A percentile compares a stretch with the other conserved stretches of the same genome.
phyloP scores from a whole-genome alignment of 2,113 vertebrate species.

The Rallus limicola region DNA sequence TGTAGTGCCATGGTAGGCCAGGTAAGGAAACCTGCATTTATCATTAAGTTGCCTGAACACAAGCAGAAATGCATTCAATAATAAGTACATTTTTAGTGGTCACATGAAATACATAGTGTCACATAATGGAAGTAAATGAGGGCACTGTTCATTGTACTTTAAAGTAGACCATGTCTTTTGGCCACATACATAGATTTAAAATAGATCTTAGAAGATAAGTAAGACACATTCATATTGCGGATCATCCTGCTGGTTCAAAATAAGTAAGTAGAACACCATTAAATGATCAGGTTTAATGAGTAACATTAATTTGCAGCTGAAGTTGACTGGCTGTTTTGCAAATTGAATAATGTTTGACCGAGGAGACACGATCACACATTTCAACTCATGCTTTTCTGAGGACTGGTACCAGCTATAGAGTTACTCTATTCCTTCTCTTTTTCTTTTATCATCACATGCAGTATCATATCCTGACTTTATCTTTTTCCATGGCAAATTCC shows the following conservation, averaged over 20 bases:
- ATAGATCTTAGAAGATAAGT: not conserved
- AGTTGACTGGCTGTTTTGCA: not conserved
- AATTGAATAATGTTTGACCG: not conserved
- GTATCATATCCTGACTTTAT: not conserved
- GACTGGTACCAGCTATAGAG: not conserved
- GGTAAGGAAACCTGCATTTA: slow-evolving; percentile 23
- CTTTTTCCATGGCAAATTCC: not conserved
- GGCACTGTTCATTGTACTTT: not conserved
- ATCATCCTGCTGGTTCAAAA: not conserved
- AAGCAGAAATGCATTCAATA: not conserved
- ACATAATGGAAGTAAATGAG: not conserved
- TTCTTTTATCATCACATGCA: not conserved
- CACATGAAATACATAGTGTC: not conserved
- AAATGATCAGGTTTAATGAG: not conserved
- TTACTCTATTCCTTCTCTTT: not conserved
- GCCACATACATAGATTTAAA: rapidly evolving
- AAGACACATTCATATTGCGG: not conserved
- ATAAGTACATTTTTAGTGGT: not conserved
- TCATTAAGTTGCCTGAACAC: not conserved
- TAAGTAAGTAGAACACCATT: not conserved
- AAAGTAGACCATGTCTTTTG: not conserved
- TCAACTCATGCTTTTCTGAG: not conserved
- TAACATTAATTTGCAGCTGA: not conserved
- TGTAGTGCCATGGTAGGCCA: slow-evolving; percentile 37
- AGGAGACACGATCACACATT: not conserved